phyloP scores from a whole-genome alignment of 2,888 invertebrate genomes.

The Brachyptera putata region DNA sequence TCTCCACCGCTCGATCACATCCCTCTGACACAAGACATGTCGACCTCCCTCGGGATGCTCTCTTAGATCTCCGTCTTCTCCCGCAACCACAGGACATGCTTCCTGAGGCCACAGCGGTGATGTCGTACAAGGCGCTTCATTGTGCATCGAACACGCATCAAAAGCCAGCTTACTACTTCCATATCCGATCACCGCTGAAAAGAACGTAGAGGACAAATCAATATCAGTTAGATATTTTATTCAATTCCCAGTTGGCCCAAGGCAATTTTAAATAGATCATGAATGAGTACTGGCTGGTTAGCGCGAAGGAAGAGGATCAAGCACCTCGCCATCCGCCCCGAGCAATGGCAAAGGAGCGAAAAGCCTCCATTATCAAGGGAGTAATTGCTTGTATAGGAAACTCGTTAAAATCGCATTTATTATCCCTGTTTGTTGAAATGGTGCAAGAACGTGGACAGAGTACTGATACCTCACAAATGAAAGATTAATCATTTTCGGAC shows the following conservation, averaged over 20 bases:
- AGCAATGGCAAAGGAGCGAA: too few relatives aligned
- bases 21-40: background rate
- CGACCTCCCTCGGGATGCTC: background rate
- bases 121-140: background rate
- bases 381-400: conserved; percentile 1
- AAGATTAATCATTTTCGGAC: background rate
- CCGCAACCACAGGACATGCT: background rate
- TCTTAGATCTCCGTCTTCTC: background rate
- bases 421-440: background rate
- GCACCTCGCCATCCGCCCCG: too few relatives aligned
- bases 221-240: conserved; percentile 14
- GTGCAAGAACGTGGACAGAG: background rate
- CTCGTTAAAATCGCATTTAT: conserved; percentile 9
- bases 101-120: background rate
- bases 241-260: conserved; percentile 8
- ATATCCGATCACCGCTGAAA: conserved; percentile 5
- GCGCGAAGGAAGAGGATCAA: too few relatives aligned
- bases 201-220: conserved; percentile 16
- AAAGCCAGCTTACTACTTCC: conserved; percentile 3
- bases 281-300: background rate
- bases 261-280: conserved; percentile 20
- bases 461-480: background rate
- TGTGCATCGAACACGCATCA: background rate
- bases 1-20: too few relatives aligned
- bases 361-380: too few relatives aligned